These are phyloP conservation scores for Noctilio leporinus DNA, from an alignment of 2,113 vertebrate species.

Conservation along the genomic window DNA sequence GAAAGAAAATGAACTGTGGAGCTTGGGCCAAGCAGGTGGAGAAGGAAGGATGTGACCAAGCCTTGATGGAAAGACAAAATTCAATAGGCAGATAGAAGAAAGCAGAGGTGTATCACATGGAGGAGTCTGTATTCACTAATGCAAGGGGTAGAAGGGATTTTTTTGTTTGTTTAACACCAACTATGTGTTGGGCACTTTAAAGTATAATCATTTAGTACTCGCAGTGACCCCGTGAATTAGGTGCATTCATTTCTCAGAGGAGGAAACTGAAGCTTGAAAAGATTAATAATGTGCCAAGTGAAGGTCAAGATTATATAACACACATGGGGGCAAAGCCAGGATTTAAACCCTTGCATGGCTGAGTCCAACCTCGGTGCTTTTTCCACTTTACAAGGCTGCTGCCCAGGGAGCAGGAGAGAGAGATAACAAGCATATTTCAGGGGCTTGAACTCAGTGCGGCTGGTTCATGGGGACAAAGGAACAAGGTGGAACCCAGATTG, in stretches of 20 bases:
- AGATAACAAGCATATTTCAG: not conserved
- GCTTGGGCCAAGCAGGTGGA: not conserved
- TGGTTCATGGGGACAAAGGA: not conserved
- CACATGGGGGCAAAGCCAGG: not conserved
- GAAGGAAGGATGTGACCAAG: fast-evolving
- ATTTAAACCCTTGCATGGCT: not conserved
- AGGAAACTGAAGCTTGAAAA: not conserved
- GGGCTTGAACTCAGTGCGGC: not conserved
- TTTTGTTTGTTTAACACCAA: not conserved
- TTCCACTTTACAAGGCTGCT: not conserved
- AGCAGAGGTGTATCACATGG: fast-evolving
- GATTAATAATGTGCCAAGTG: not conserved
- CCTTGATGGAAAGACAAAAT: too few relatives aligned
- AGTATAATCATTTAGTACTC: not conserved
- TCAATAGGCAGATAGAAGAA: not conserved
- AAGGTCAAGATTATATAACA: not conserved
- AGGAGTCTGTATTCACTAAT: not conserved
- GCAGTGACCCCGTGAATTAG: not conserved
- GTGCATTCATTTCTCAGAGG: not conserved
- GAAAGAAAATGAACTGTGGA: not conserved
- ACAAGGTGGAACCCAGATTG: not conserved
- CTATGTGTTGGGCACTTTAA: not conserved
- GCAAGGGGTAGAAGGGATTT: not conserved
- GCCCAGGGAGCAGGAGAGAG: not conserved
- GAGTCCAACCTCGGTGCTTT: not conserved